Percentiles rank a stretch among this genome's conserved stretches.
These are phyloP conservation scores for Pangasius sanitwongsei DNA, from an alignment of 2,797 vertebrate species.

Conservation along the genomic window DNA sequence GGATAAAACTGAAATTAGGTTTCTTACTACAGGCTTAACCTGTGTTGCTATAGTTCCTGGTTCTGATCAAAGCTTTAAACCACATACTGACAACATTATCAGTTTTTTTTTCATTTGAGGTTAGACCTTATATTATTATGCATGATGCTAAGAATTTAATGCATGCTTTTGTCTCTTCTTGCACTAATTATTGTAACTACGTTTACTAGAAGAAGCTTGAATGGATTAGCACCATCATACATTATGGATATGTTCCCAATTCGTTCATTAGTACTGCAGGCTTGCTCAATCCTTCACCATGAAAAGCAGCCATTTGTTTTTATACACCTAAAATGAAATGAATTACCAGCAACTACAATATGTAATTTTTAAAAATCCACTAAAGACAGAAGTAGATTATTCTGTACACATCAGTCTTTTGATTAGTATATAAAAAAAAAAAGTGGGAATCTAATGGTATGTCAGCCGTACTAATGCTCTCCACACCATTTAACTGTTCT, in stretches of 20 bases:
- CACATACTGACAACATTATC: not conserved
- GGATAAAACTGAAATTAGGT: not conserved
- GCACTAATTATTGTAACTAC: not conserved
- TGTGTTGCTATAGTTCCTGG: too few relatives aligned
- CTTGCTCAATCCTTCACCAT: not conserved
- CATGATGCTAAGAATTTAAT: not conserved
- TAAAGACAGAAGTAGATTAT: not conserved
- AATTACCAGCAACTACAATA: not conserved
- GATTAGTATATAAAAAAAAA: not conserved
- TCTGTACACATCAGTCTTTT: not conserved
- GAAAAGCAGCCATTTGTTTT: not conserved
- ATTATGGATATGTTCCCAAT: not conserved
- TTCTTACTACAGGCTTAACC: not conserved
- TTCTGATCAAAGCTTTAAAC: not conserved
- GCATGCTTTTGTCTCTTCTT: not conserved
- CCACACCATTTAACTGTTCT: not conserved
- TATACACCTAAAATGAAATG: not conserved
- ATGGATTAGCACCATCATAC: not conserved
- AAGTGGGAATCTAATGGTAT: not conserved
- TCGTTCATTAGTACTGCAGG: not conserved
- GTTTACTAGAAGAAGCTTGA: not conserved
- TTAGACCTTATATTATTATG: not conserved
- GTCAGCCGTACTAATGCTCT: not conserved
- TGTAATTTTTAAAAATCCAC: not conserved
- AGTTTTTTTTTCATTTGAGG: not conserved